phyloP scores from a whole-genome alignment of 2,797 vertebrate genomes.

The Dendrocincla tyrannina region DNA sequence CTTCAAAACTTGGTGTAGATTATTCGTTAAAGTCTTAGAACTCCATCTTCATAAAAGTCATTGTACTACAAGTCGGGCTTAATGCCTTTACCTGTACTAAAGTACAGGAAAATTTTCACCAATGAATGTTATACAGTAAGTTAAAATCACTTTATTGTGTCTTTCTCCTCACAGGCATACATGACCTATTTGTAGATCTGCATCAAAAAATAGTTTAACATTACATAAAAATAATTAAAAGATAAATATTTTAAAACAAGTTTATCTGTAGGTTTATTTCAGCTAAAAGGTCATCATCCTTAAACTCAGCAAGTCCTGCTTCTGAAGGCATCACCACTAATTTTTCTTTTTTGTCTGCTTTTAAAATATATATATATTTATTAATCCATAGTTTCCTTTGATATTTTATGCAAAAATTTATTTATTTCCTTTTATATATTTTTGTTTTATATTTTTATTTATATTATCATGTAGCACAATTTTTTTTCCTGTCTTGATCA shows the following conservation, averaged over 20 bases:
- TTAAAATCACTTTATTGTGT: background rate
- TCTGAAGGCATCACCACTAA: fast-evolving
- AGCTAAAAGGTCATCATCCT: background rate
- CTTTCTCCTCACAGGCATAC: background rate
- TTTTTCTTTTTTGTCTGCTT: background rate
- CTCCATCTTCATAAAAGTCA: background rate
- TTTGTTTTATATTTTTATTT: background rate
- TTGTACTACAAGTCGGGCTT: background rate
- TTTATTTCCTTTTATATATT: too few species aligned
- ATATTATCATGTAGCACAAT: background rate
- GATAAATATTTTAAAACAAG: background rate
- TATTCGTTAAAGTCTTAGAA: background rate
- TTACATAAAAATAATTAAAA: background rate
- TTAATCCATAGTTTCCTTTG: background rate
- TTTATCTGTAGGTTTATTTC: background rate
- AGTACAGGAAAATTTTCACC: background rate
- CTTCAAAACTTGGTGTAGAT: background rate
- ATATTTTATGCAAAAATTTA: too few species aligned
- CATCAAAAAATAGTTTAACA: background rate
- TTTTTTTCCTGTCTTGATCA: background rate
- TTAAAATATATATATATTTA: background rate
- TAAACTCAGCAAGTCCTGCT: background rate
- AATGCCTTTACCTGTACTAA: background rate
- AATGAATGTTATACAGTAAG: background rate
- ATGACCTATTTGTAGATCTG: background rate